phyloP scores from a whole-genome alignment of 2,888 invertebrate species.

The Hirtodrosophila histrioides region DNA sequence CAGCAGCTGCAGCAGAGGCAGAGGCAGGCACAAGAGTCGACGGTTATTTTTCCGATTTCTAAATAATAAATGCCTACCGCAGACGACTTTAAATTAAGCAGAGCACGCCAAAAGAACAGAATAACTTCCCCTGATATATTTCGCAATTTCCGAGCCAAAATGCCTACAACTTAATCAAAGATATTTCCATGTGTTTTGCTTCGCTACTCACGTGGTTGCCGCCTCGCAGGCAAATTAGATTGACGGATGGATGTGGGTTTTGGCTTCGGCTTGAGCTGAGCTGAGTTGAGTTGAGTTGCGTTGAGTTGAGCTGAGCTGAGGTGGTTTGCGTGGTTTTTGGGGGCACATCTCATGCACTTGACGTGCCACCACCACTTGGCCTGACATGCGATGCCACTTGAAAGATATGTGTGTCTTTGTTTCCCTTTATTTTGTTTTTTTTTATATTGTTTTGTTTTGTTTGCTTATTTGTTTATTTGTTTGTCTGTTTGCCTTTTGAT shows the following conservation, averaged over 20 bases:
- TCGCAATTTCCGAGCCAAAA: slow-evolving; percentile 43
- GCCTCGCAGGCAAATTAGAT: slow-evolving; percentile 72
- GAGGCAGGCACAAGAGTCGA: slow-evolving; percentile 18
- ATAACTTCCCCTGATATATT: slow-evolving; percentile 26
- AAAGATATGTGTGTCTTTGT: slow-evolving; percentile 79
- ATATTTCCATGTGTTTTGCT: slow-evolving; percentile 36
- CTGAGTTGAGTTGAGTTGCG: slow-evolving; percentile 1
- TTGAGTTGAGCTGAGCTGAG: slow-evolving; percentile 7
- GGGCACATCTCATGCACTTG: slow-evolving; percentile 62
- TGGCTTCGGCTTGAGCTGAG: background rate
- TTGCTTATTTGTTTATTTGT: slow-evolving; percentile 66
- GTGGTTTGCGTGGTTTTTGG: background rate
- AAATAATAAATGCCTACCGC: slow-evolving; percentile 68
- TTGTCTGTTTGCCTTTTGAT: slow-evolving; percentile 70
- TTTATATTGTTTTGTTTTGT: slow-evolving; percentile 45
- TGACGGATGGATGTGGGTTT: slow-evolving; percentile 55
- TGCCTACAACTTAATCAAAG: slow-evolving; percentile 70
- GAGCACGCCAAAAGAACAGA: background rate
- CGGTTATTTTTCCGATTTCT: slow-evolving; percentile 47
- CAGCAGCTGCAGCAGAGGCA: slow-evolving; percentile 15
- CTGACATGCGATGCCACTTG: slow-evolving; percentile 79
- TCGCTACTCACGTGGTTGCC: slow-evolving; percentile 24
- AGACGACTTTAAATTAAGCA: slow-evolving; percentile 32
- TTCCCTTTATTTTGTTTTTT: slow-evolving; percentile 48
- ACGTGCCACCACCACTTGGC: slow-evolving; percentile 61